Evolutionary conservation across 2,797 vertebrate genomes (phyloP), one percentile per base, ranked within the genome.

Genomic region (Leptodactylus fallax): DNA sequence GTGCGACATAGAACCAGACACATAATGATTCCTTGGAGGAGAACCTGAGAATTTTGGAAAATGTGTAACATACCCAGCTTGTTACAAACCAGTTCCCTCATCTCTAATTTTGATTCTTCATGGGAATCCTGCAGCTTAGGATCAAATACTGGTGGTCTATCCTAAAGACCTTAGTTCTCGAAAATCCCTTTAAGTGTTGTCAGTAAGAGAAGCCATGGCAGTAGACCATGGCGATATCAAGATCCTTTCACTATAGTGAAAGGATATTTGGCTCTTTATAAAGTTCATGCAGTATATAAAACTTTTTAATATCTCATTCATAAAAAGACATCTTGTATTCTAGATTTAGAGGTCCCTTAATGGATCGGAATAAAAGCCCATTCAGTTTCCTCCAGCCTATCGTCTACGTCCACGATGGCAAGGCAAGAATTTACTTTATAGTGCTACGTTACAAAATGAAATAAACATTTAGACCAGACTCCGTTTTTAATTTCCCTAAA

Each of bases 401-500:
- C 10, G 25, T 58, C 27, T 19, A 6, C 7, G 36, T 36, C 36
- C 36, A 58, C 19, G 80, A 12, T n/a, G 8, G 17, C 71, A 12
- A 9, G 69, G 51, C 71, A 63, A 55, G 51, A 69, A 78, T 67
- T 67, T 17, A 58, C 51, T 84, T 36, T 53, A 79, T 79, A 19
- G 72, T 45, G 51, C 78, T 55, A 79, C 21, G 23, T 69, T 58
- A 45, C 45, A 25, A 69, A 83, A 69, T 49, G 25, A 45, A 49
- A 83, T 79, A 84, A 81, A 87, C 51, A 71, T 63, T 77, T 63
- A 58, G 25, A 63, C 25, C 56, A 69, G 51, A 84, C 81, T 78
- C 80, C 21, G 51, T 53, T 56, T 84, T 83, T 77, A 61, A 87
- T 87, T 82, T 79, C 87, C 81, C 81, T 78, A 83, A 87, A 67